Percentiles rank a stretch among this genome's conserved stretches.
Conservation (phyloP, 2,888 invertebrate genomes). For the Acleris holmiana region DNA sequence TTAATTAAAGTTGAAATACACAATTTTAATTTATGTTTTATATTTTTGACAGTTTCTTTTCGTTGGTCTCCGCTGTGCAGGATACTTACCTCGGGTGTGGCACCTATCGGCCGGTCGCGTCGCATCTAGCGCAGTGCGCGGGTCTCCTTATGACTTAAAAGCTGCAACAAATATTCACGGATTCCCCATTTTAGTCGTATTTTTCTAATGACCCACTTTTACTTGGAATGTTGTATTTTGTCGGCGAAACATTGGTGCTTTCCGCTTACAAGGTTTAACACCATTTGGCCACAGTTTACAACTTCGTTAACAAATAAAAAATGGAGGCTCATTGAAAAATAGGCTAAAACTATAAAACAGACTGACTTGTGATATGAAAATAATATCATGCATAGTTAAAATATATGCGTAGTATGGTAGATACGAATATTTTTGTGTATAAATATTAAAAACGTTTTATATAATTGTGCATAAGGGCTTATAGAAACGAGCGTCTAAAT, state of each 20-base stretch:
- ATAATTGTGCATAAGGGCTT: no score
- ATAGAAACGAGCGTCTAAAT: no score
- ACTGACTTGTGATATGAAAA: slow-evolving; percentile 19
- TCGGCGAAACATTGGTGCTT: no score
- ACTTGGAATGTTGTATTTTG: background rate
- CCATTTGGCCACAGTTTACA: no score
- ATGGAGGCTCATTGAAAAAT: slow-evolving; percentile 29
- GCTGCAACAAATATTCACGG: slow-evolving; percentile 83
- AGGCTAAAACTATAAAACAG: slow-evolving; percentile 14
- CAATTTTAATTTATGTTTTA: background rate
- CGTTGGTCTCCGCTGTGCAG: slow-evolving; percentile 39
- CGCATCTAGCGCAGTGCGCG: slow-evolving; percentile 62
- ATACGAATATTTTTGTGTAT: no score
- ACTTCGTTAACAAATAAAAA: no score
- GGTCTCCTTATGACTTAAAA: slow-evolving; percentile 76
- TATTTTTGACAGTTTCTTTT: background rate
- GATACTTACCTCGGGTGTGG: slow-evolving; percentile 72
- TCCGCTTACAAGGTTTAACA: no score
- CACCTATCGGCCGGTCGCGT: slow-evolving; percentile 64
- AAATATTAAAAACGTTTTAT: no score
- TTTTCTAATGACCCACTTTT: slow-evolving; percentile 52
- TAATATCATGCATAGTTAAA: background rate
- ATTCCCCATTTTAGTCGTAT: slow-evolving; percentile 74
- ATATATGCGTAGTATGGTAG: background rate
- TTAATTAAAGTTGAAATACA: background rate